phyloP scores from a whole-genome alignment of 2,888 invertebrate genomes.

The Diachrysia chrysitis region DNA sequence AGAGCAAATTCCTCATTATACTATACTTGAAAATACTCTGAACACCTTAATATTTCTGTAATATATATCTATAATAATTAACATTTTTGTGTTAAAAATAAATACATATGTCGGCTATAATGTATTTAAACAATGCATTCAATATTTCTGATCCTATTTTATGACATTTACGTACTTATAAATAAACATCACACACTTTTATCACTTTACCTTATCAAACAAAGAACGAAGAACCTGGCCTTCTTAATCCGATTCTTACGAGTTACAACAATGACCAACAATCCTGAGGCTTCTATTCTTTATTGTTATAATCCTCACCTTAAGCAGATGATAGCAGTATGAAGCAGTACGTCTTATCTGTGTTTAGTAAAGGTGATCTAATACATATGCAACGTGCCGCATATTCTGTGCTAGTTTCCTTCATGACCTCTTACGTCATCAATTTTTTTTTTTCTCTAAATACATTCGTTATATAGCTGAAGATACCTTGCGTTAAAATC shows the following conservation, averaged over 20 bases:
- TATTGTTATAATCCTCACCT: slow-evolving; percentile 4
- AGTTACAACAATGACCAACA: slow-evolving; percentile 3
- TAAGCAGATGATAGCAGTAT: slow-evolving; percentile 3
- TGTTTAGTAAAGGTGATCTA: neutral
- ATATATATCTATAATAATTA: no score
- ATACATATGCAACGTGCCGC: slow-evolving; percentile 1
- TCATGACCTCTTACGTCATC: neutral
- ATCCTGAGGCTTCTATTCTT: neutral
- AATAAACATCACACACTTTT: neutral
- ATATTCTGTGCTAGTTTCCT: neutral
- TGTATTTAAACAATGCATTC: no score
- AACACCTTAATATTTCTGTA: no score
- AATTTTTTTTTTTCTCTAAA: no score
- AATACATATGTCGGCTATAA: no score
- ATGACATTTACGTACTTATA: neutral
- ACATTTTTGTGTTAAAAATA: no score
- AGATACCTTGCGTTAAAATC: neutral
- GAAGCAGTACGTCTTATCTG: neutral
- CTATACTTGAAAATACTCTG: no score
- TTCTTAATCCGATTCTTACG: slow-evolving; percentile 1
- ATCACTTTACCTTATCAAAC: neutral
- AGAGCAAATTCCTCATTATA: no score
- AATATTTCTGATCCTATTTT: no score
- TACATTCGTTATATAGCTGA: neutral
- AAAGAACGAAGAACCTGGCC: neutral